These are phyloP conservation scores for Acleris sparsana DNA, from an alignment of 2,888 invertebrate genomes.

Conservation along the genomic window DNA sequence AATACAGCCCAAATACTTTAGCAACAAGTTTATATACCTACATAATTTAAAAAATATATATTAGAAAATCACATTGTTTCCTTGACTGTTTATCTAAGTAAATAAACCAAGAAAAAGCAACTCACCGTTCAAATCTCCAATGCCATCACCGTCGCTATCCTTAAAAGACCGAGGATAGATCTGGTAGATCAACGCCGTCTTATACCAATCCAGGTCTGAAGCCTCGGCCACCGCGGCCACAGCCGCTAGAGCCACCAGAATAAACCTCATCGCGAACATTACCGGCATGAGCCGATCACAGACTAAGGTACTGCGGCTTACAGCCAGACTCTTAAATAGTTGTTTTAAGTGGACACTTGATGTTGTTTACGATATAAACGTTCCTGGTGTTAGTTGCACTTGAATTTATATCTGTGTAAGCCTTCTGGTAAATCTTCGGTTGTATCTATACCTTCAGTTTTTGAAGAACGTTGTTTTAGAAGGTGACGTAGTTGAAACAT, in stretches of 20 bases:
- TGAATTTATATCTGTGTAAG: not conserved
- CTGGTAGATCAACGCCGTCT: constrained; percentile 89
- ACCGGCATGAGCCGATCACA: constrained; percentile 3
- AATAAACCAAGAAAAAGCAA: constrained; percentile 7
- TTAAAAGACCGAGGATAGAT: constrained; percentile 90
- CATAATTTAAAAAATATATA: too few relatives aligned
- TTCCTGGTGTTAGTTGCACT: constrained; percentile 19
- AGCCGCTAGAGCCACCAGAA: constrained; percentile 37
- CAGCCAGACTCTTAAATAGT: constrained; percentile 10
- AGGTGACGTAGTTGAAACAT: too few relatives aligned
- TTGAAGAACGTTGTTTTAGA: too few relatives aligned
- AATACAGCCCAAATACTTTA: too few relatives aligned
- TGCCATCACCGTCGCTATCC: constrained; percentile 89
- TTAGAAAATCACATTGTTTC: too few relatives aligned
- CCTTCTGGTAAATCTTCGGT: too few relatives aligned
- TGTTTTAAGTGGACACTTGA: constrained; percentile 8
- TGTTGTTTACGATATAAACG: constrained; percentile 23
- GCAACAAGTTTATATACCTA: too few relatives aligned
- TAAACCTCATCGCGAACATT: constrained; percentile 36
- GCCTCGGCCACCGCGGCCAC: constrained; percentile 36
- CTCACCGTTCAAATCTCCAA: constrained; percentile 89
- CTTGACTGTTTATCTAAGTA: too few relatives aligned
- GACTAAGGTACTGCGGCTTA: not conserved
- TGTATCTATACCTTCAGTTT: too few relatives aligned
- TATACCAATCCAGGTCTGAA: constrained; percentile 86